phyloP scores from a whole-genome alignment of 2,797 vertebrate genomes.

The Paratrypauchen microcephalus region DNA sequence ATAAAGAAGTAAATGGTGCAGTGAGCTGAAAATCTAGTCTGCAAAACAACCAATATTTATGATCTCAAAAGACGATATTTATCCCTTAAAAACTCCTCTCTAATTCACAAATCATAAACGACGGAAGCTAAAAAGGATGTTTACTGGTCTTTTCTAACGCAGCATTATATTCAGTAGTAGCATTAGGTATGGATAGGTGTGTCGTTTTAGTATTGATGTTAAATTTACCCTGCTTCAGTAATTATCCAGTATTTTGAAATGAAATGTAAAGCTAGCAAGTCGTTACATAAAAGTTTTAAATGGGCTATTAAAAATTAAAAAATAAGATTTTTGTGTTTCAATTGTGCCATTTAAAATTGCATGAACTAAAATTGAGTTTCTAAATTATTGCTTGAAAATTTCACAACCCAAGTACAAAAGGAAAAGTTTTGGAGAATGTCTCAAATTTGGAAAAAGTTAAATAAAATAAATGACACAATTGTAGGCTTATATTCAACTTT shows the following conservation, averaged over 20 bases:
- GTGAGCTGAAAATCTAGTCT: slow-evolving; percentile 2
- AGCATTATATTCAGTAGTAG: neutral
- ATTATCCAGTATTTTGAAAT: no score
- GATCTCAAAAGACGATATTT: neutral
- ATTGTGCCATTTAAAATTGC: no score
- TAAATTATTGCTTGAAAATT: neutral
- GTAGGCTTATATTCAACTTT: neutral
- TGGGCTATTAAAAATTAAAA: no score
- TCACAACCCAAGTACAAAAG: neutral
- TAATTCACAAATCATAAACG: neutral
- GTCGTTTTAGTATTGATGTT: neutral
- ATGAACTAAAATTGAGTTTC: no score
- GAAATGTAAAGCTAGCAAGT: no score
- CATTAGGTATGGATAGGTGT: neutral
- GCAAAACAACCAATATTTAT: slow-evolving; percentile 3
- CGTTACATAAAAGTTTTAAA: no score
- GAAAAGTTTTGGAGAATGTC: neutral
- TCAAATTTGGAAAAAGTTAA: neutral
- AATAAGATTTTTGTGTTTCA: no score
- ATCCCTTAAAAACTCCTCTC: neutral
- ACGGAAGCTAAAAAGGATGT: neutral
- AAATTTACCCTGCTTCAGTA: neutral
- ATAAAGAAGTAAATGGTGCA: slow-evolving; percentile 26
- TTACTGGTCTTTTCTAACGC: neutral
- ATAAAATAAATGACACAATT: no score